phyloP scores from a whole-genome alignment of 64 coral and sea anemone genomes.

The Dendrophyllia cribrosa region DNA sequence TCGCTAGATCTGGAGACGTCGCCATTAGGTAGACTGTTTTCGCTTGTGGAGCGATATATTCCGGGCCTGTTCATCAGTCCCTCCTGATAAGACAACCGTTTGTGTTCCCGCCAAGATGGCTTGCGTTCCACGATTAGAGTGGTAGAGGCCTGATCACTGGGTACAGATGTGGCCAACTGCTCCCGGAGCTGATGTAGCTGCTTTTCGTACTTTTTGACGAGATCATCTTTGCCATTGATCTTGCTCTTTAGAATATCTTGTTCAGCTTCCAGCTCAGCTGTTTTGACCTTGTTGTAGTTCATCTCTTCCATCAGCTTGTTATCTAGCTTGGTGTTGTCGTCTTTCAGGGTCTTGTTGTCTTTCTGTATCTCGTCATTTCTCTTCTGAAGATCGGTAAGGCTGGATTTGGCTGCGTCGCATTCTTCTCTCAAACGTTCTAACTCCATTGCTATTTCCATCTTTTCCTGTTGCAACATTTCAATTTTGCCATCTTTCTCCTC shows the following conservation, averaged over 20 bases:
- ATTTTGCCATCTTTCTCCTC: constrained; percentile 58
- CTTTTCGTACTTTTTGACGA: constrained; percentile 55
- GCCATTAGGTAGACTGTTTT: constrained; percentile 35
- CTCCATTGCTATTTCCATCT: constrained; percentile 41
- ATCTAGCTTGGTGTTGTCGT: constrained; percentile 58
- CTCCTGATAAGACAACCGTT: constrained; percentile 31
- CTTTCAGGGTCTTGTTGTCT: constrained; percentile 20
- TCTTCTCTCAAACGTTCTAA: constrained; percentile 58
- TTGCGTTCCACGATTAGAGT: constrained; percentile 44
- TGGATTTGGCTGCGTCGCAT: constrained; percentile 15
- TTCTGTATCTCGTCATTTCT: constrained; percentile 38
- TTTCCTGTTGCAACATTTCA: constrained; percentile 41
- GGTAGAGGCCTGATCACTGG: constrained; percentile 58
- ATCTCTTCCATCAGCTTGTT: constrained; percentile 54
- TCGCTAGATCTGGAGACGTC: neutral
- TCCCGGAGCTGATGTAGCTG: constrained; percentile 56
- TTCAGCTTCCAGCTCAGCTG: constrained; percentile 62
- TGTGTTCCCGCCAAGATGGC: neutral
- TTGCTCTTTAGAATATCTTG: constrained; percentile 46
- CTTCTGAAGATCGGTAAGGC: constrained; percentile 17
- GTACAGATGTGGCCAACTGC: constrained; percentile 11
- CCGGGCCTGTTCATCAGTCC: constrained; percentile 21
- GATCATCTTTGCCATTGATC: constrained; percentile 41
- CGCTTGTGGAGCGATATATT: constrained; percentile 19
- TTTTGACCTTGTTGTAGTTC: constrained; percentile 59